Base-by-base conservation (phyloP, 2,113 vertebrate species). In the Suncus etruscus region DNA sequence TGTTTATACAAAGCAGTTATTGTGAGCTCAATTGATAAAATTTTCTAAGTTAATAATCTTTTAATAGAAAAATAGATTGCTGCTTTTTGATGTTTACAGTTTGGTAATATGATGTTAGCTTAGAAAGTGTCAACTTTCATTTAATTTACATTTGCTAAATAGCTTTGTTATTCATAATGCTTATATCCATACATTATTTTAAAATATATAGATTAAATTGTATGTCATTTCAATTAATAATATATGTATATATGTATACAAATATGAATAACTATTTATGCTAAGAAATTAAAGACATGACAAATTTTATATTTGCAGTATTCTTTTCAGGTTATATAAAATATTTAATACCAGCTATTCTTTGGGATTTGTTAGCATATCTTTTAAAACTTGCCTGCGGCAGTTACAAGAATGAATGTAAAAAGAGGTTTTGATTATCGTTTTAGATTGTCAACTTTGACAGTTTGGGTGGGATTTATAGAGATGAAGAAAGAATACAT, bases 391-490 rank as follows among this genome's bases (percentile, higher is more conserved):
- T 98, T 98, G 98, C 98, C 98, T 97, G 95, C 39, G 97, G 97
- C 98, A 97, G 92, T 98, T 98, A 98, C 98, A 98, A 98, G 97
- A 97, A 96, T 51, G 96, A 98, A 97, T 97, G 97, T 96, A 97
- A 98, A 97, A 98, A 97, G 97, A 97, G 94, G 96, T 98, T 98
- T 98, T 98, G 98, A 98, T 98, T 98, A 98, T 97, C 97, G 50
- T 98, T 98, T 98, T 98, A 96, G 97, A 97, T 98, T 98, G 98
- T 98, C 98, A 98, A 94, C 98, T 97, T 98, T 98, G 98, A 98
- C 97, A 98, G 97, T 98, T 97, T 98, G 96, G 97, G 96, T 96
- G 97, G 96, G 93, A 96, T 97, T 98, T 97, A 96, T 94, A 97
- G 93, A 48, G 92, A 95, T 90, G 95, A 97, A 97, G 92, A 97